These are phyloP conservation scores for Chrysolina americana DNA, from an alignment of 2,888 invertebrate genomes.

Conservation along the genomic window DNA sequence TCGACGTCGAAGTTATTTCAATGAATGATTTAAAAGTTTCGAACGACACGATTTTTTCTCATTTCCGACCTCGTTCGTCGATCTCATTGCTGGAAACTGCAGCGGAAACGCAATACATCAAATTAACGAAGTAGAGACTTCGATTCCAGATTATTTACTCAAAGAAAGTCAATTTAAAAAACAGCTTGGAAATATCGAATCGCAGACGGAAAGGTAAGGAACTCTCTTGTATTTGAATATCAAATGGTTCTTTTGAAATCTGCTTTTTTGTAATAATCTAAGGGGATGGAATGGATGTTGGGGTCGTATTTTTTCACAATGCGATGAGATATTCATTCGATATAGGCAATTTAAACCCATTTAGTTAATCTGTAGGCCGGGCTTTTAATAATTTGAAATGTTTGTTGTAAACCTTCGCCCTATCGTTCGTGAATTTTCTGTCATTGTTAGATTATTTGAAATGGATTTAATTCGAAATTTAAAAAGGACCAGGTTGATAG, in stretches of 20 bases:
- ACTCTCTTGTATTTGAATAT: conserved; percentile 31
- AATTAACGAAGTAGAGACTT: conserved; percentile 35
- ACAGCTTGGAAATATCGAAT: conserved; percentile 29
- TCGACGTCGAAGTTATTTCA: neutral
- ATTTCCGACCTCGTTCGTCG: conserved; percentile 36
- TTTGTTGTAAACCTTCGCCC: neutral
- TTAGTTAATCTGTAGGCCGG: neutral
- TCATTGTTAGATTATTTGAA: neutral
- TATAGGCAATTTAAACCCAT: neutral
- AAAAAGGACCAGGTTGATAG: neutral
- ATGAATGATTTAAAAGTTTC: conserved; percentile 36
- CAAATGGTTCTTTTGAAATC: conserved; percentile 28
- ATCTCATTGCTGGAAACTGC: conserved; percentile 42
- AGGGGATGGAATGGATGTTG: conserved; percentile 7
- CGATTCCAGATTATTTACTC: conserved; percentile 36
- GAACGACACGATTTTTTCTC: conserved; percentile 40
- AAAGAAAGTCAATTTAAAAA: conserved; percentile 39
- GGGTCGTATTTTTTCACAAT: neutral
- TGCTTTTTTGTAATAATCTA: conserved; percentile 25
- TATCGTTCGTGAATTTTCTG: neutral
- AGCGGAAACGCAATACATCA: conserved; percentile 40
- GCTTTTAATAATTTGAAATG: neutral
- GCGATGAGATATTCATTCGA: neutral
- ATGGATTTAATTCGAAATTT: neutral
- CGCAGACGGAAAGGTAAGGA: conserved; percentile 15